Base-by-base conservation (phyloP, 2,113 vertebrate genomes). In the Dromaius novaehollandiae region DNA sequence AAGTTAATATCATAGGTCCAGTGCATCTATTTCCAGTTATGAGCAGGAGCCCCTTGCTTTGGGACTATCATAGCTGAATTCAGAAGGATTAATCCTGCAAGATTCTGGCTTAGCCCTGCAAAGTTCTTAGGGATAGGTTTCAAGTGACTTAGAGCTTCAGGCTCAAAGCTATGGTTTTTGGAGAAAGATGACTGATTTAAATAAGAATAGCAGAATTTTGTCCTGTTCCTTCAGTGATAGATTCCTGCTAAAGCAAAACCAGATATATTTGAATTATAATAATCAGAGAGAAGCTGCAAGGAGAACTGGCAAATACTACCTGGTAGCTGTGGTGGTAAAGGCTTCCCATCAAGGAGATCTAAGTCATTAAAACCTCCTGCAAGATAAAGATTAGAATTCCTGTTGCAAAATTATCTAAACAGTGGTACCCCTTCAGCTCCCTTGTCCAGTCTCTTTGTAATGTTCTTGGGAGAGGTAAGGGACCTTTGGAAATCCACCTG, bases 261-360 rank as follows among this genome's bases (percentile, higher is more conserved):
- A 88, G 16, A 8, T 8, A 51, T 10, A 15, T 92, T 17, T 0
- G 0, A 40, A 28, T 65, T 85, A 65, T 21, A 44, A 46, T 9
- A 58, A 9, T 69, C 50, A 55, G 28, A 22, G 36, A 42, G 20
- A 50, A 6, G 2, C 19, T 76, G 75, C 36, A 84, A 90, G 13
- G 40, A 70, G 46, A 87, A 73, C 28, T 38, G 42, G 5, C n/a
- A 89, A 92, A 79, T 17, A 8, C 4, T 95, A 97, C 97, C 97
- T 97, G 90, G 1, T 44, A 74, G 46, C 6, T 65, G 36, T 0
- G 96, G 89, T 13, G 96, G 97, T 86, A 97, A 91, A 79, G 93
- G 86, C 76, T 96, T 97, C 51, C 97, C 97, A 61, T 96, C 97
- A 38, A 80, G 12, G 26, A 97, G 97, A 95, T 97, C 97, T 5